Conservation (phyloP, 35 echinoderm and acorn worm genomes). For the Diadema setosum region DNA sequence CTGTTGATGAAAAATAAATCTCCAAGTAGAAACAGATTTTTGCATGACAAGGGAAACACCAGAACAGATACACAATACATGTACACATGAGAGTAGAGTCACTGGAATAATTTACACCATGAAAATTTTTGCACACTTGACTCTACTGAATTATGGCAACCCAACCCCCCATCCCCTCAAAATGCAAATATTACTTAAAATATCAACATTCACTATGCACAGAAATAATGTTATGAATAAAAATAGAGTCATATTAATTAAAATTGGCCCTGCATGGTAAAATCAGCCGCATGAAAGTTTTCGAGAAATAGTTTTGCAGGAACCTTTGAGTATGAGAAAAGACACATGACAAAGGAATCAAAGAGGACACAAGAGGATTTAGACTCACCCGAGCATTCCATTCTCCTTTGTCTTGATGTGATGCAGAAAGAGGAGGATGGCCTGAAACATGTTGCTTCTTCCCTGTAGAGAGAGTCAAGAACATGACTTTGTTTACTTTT, state of each 20-base stretch:
- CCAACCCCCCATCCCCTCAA: too few species aligned
- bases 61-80: too few species aligned
- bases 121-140: too few species aligned
- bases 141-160: too few species aligned
- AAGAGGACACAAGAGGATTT: neutral
- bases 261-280: neutral
- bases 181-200: too few species aligned
- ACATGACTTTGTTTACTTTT: too few species aligned
- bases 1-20: too few species aligned
- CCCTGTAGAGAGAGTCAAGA: conserved; percentile 34
- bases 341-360: neutral
- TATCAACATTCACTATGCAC: too few species aligned
- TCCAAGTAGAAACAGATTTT: too few species aligned
- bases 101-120: too few species aligned
- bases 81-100: too few species aligned
- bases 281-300: neutral
- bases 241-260: neutral
- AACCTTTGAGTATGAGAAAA: neutral
- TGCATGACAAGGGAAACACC: too few species aligned
- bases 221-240: neutral
- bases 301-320: neutral
- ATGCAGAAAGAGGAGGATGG: conserved; percentile 78
- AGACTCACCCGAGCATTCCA: conserved; percentile 94
- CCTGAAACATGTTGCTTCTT: conserved; percentile 89
- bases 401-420: conserved; percentile 85